Base-by-base conservation (phyloP, 2,888 invertebrate species). In the Clivina fossor region DNA sequence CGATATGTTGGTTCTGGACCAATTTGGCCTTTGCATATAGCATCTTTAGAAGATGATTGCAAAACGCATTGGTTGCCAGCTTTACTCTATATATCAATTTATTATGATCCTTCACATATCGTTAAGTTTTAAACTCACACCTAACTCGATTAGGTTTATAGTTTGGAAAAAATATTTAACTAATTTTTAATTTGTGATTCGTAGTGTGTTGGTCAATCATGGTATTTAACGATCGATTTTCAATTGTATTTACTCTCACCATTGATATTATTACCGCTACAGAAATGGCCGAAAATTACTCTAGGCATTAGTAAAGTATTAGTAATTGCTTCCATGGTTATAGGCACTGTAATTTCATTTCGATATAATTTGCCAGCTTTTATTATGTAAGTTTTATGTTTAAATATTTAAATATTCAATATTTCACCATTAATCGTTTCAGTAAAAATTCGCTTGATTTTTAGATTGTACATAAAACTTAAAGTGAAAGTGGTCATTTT, bases 141-240 rank as follows among this genome's bases (percentile, higher is more conserved):
- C n/a, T n/a, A 24, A 3, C 16, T n/a, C n/a, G n/a, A n/a, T n/a
- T n/a, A n/a, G n/a, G n/a, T n/a, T n/a, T n/a, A n/a, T n/a, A n/a
- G n/a, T n/a, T n/a, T n/a, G n/a, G n/a, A n/a, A n/a, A n/a, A n/a
- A n/a, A n/a, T 26, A 22, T 26, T 19, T 18, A 9, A 35, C 15
- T 3, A 2, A 13, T 2, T 8, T 4, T n/a, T n/a, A 32, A 28
- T 19, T 24, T 44, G n/a, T n/a, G n/a, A 24, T n/a, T n/a, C n/a
- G 47, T 57, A 68, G 66, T 68, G 68, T 40, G 48, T 67, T 1
- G 47, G 33, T 3, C 60, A 59, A 32, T 47, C 58, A 1, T 62
- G 63, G 63, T 63, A 60, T 35, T 37, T 62, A 18, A 44, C 62
- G 19, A 57, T 59, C 4, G 63, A 63, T 20, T 60, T 60, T 43